Evolutionary conservation across 2,888 invertebrate species (phyloP).

Genomic region (Eupeodes latifasciatus): DNA sequence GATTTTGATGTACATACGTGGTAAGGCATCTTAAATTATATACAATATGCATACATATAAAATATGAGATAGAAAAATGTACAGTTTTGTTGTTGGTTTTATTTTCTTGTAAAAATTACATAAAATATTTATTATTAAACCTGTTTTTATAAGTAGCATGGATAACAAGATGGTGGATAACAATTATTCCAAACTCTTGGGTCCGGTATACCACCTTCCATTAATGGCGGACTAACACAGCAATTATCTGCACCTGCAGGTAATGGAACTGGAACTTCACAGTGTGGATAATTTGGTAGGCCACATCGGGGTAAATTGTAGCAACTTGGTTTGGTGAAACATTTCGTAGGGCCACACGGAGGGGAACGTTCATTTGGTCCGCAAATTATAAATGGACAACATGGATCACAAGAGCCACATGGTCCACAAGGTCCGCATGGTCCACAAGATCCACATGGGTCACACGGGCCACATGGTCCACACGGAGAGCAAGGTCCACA

Average conservation of each 20-base stretch:
- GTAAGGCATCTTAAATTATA: too few relatives aligned
- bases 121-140: background rate
- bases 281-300: slow-evolving; percentile 46
- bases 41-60: too few relatives aligned
- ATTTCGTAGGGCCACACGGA: slow-evolving; percentile 36
- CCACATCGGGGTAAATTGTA: slow-evolving; percentile 34
- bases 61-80: too few relatives aligned
- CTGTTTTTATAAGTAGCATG: slow-evolving; percentile 53
- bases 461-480: slow-evolving; percentile 74
- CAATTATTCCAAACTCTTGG: slow-evolving; percentile 72
- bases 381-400: slow-evolving; percentile 39
- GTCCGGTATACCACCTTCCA: slow-evolving; percentile 71
- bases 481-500: slow-evolving; percentile 9
- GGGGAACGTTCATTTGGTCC: slow-evolving; percentile 29
- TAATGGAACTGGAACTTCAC: slow-evolving; percentile 64
- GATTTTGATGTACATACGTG: too few relatives aligned
- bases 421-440: slow-evolving; percentile 35
- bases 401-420: slow-evolving; percentile 25
- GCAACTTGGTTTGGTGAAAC: background rate
- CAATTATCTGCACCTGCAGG: slow-evolving; percentile 66
- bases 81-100: too few relatives aligned
- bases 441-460: slow-evolving; percentile 77
- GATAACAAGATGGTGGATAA: slow-evolving; percentile 54
- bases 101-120: too few relatives aligned
- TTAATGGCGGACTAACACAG: slow-evolving; percentile 54